A percentile compares a stretch with the other conserved stretches of the same genome.
phyloP scores from a whole-genome alignment of 2,797 vertebrate species.

The Prunella strophiata region DNA sequence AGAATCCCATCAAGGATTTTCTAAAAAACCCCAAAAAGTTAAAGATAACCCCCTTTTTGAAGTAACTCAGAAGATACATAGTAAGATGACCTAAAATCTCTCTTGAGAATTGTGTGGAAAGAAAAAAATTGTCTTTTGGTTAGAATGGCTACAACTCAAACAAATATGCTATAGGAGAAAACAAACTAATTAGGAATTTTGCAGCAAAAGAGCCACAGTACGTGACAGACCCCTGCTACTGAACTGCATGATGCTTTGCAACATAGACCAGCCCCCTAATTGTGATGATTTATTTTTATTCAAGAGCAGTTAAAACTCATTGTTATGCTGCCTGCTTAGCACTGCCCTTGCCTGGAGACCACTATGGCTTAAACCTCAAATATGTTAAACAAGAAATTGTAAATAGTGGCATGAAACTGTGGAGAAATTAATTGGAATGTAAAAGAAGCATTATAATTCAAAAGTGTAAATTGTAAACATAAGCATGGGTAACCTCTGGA shows the following conservation, averaged over 20 bases:
- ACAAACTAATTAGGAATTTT: constrained; percentile 41
- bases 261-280: constrained; percentile 28
- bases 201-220: neutral
- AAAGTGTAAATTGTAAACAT: neutral
- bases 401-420: constrained; percentile 5
- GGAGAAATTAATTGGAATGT: neutral
- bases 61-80: neutral
- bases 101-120: neutral
- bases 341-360: constrained; percentile 1
- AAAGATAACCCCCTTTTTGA: neutral
- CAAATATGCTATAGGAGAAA: neutral
- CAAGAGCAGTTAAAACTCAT: constrained; percentile 32
- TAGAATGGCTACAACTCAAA: neutral
- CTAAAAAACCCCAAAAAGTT: neutral
- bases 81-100: neutral
- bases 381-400: constrained; percentile 22
- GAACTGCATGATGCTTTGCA: constrained; percentile 4
- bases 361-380: neutral
- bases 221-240: neutral
- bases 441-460: neutral
- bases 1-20: neutral
- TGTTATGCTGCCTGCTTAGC: constrained; percentile 24
- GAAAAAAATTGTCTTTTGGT: neutral
- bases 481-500: neutral
- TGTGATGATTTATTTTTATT: constrained; percentile 54